These are phyloP conservation scores for Kryphioiulus occultus DNA, from an alignment of 2,888 invertebrate species.

Conservation along the genomic window DNA sequence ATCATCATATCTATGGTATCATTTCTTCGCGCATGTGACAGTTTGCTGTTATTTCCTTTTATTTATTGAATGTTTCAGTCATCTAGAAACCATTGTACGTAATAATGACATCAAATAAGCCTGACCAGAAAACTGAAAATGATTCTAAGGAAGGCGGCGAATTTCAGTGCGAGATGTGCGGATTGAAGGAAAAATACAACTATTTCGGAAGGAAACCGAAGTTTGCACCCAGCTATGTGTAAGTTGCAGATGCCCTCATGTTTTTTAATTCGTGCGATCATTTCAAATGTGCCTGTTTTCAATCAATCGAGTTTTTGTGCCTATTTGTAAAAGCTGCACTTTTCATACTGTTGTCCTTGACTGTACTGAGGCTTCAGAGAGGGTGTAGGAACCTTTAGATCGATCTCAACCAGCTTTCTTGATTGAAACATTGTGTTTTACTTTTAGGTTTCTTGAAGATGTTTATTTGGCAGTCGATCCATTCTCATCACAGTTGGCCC, in stretches of 20 bases:
- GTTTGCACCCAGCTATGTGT: constrained; percentile 49
- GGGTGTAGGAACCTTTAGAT: no score
- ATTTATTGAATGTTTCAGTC: background rate
- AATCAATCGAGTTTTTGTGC: no score
- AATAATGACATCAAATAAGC: background rate
- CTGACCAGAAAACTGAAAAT: background rate
- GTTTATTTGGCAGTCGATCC: constrained; percentile 50
- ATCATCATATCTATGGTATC: no score
- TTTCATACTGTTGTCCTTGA: no score
- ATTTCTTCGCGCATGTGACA: background rate
- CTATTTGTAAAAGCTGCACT: no score
- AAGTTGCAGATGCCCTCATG: background rate
- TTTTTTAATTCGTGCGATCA: no score
- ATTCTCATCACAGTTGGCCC: constrained; percentile 40
- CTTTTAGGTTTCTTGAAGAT: constrained; percentile 49
- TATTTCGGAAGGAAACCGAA: constrained; percentile 50
- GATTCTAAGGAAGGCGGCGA: constrained; percentile 15
- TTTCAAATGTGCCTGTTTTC: no score
- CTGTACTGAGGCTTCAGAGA: no score
- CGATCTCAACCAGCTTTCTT: no score
- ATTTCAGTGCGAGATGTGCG: constrained; percentile 51
- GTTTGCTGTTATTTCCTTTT: background rate
- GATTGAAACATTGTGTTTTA: background rate
- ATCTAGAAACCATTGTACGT: no score
- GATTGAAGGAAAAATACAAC: constrained; percentile 50